A percentile compares a stretch with the other conserved stretches of the same genome.
These are phyloP conservation scores for Triplophysa yarkandensis DNA, from an alignment of 2,797 vertebrate genomes.

Conservation along the genomic window DNA sequence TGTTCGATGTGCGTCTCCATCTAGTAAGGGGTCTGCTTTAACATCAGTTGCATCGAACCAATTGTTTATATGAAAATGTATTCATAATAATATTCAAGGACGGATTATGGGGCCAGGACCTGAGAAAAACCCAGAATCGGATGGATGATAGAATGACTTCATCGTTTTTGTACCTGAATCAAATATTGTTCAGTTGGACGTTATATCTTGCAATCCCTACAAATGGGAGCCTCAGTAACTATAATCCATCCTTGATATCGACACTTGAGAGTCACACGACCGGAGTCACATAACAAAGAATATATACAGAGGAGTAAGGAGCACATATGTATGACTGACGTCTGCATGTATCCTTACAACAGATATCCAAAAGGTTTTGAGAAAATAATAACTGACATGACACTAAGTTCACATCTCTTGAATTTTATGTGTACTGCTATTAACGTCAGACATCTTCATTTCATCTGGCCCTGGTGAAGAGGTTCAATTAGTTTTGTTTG, in stretches of 20 bases:
- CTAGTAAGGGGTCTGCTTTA: conserved; percentile 12
- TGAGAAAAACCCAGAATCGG: not conserved
- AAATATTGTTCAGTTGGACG: not conserved
- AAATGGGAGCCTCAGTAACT: not conserved
- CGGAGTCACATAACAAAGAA: conserved; percentile 22
- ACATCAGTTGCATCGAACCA: not conserved
- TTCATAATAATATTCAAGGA: not conserved
- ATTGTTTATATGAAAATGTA: not conserved
- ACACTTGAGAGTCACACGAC: not conserved
- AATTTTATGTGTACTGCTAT: conserved; percentile 1
- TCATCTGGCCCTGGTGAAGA: conserved; percentile 33
- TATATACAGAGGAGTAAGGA: conserved; percentile 14
- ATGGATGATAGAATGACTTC: not conserved
- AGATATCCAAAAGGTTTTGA: not conserved
- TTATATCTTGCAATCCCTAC: not conserved
- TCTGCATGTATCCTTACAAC: conserved; percentile 18
- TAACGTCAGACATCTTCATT: not conserved
- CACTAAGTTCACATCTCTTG: not conserved
- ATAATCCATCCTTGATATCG: conserved; percentile 1
- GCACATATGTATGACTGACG: not conserved
- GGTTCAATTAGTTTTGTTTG: conserved; percentile 42
- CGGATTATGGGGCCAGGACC: not conserved
- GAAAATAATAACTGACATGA: not conserved
- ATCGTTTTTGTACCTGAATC: not conserved
- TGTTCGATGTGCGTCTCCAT: not conserved